Conservation (phyloP, 2,113 vertebrate species). For the Pholis gunnellus region DNA sequence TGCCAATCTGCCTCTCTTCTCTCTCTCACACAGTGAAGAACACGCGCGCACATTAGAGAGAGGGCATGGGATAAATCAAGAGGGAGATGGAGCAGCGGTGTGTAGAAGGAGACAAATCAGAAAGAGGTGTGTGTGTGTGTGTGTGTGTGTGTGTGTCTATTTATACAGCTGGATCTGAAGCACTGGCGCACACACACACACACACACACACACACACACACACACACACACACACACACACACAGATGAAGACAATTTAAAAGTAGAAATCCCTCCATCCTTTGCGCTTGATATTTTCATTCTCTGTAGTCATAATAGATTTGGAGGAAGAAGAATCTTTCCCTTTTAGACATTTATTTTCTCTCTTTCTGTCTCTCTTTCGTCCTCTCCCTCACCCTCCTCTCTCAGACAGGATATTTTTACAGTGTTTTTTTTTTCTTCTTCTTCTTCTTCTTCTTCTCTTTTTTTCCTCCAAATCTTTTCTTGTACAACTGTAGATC, state of each 20-base stretch:
- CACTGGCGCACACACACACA: neutral
- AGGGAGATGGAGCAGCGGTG: slow-evolving; percentile 34
- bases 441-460: neutral
- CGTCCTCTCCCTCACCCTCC: slow-evolving; percentile 20
- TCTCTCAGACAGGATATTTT: slow-evolving; percentile 73
- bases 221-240: slow-evolving; percentile 16
- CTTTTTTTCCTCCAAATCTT: slow-evolving; percentile 45
- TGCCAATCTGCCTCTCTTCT: slow-evolving; percentile 58
- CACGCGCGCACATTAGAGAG: slow-evolving; percentile 29
- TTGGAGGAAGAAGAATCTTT: slow-evolving; percentile 39
- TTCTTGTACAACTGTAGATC: slow-evolving; percentile 66
- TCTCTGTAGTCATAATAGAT: slow-evolving; percentile 64
- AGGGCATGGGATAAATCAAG: slow-evolving; percentile 50
- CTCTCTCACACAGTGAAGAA: slow-evolving; percentile 5
- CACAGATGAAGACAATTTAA: slow-evolving; percentile 26
- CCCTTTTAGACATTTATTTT: slow-evolving; percentile 61
- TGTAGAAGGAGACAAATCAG: slow-evolving; percentile 53
- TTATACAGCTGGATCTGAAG: slow-evolving; percentile 67
- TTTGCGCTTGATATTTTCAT: slow-evolving; percentile 54
- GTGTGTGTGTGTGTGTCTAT: slow-evolving; percentile 44
- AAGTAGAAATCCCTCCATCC: slow-evolving; percentile 41
- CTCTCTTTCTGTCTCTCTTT: slow-evolving; percentile 42
- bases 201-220: slow-evolving; percentile 15
- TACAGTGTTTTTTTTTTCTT: slow-evolving; percentile 38
- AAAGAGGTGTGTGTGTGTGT: slow-evolving; percentile 10